Base-by-base conservation (phyloP, 2,113 vertebrate species). In the Entomyzon cyanotis region DNA sequence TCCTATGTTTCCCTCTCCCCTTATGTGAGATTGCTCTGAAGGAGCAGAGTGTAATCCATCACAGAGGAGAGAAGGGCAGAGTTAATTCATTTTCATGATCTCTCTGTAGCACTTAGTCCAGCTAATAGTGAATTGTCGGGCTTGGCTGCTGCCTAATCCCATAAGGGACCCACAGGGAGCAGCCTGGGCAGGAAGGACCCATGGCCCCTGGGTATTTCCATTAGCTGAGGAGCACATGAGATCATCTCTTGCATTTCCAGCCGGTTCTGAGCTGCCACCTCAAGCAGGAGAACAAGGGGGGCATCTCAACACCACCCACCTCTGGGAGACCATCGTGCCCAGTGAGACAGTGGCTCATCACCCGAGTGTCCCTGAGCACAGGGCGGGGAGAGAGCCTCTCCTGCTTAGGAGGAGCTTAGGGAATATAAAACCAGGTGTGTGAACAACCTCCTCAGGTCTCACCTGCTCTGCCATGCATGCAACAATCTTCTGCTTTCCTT, bases 81-180 rank as follows among this genome's bases (percentile, higher is more conserved):
- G 84, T 87, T 92, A 64, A 91, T 91, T 92, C 37, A 12, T 75
- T 92, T 91, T 37, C 80, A 20, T 84, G 59, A 91, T 87, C 86
- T 71, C 75, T 41, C 50, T 0, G 0, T 55, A 67, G 80, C 76
- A 74, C 56, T 93, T 69, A 50, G 67, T 46, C 25, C 83, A 55
- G 67, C 75, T 90, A 19, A 47, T 7, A 65, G 75, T 46, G 46
- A 92, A 93, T 70, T 92, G 75, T 96, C 19, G 52, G 69, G n/a
- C 75, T 60, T 53, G 90, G 90, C 70, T 39, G 14, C 87, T 64
- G 75, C 71, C 55, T 80, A 33, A 93, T 94, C 85, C 63, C 46
- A 9, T 55, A 37, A 85, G 83, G 83, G 37, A 94, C 55, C 46
- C 74, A 5, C n/a, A 33, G 88, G 94, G 53, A 59, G 62, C 52